These are phyloP conservation scores for Struthidea cinerea DNA, from an alignment of 2,113 vertebrate genomes.

Conservation along the genomic window DNA sequence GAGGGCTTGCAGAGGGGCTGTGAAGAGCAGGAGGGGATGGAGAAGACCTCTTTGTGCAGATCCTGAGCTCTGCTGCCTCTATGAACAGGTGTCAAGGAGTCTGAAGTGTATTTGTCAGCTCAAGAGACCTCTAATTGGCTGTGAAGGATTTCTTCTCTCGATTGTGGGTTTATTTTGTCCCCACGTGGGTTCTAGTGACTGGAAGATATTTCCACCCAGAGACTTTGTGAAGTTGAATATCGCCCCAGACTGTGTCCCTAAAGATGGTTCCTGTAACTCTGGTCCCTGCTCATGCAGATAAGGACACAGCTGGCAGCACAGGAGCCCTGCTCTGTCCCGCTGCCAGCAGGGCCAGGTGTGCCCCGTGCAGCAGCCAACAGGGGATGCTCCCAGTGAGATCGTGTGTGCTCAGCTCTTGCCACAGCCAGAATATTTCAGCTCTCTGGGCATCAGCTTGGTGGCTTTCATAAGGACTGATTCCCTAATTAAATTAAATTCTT, in stretches of 20 bases:
- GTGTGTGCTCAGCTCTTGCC: fast-evolving
- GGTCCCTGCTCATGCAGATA: neutral
- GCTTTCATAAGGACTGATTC: neutral
- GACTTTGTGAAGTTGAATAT: neutral
- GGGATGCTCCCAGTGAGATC: fast-evolving
- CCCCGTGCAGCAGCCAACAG: fast-evolving
- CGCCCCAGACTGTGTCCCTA: neutral
- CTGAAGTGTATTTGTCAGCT: neutral
- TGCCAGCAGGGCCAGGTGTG: neutral
- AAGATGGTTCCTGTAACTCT: neutral
- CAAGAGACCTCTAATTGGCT: neutral
- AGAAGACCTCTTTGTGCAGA: neutral
- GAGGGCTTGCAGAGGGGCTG: neutral
- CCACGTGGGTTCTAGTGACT: neutral
- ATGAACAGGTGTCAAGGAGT: neutral
- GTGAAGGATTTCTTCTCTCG: neutral
- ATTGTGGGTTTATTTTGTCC: neutral
- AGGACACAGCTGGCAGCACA: neutral
- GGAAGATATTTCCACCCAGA: neutral
- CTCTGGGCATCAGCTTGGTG: neutral
- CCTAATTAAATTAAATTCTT: neutral
- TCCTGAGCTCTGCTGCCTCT: neutral
- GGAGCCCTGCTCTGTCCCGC: neutral
- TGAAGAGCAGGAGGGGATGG: neutral
- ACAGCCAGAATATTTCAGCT: neutral